A percentile compares a stretch with the other conserved stretches of the same genome.
Evolutionary conservation across 2,888 invertebrate genomes (phyloP).

Genomic region (Clitarchus hookeri): DNA sequence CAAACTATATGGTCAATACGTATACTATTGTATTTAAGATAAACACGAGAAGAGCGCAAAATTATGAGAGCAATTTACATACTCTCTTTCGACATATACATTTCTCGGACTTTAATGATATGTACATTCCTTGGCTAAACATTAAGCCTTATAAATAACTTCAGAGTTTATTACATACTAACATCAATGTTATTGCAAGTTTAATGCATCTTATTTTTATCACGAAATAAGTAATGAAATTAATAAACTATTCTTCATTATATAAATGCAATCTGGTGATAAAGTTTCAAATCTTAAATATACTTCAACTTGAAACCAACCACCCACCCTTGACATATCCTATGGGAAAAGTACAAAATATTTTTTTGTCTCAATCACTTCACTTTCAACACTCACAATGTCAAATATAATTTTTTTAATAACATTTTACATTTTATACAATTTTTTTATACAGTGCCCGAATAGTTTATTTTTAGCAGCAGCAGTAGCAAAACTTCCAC

Average conservation of each 20-base stretch:
- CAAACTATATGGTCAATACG: background rate
- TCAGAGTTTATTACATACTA: background rate
- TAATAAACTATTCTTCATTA: background rate
- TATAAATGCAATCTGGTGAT: slow-evolving; percentile 14
- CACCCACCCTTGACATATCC: slow-evolving; percentile 14
- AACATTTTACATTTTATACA: slow-evolving; percentile 26
- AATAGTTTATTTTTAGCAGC: slow-evolving; percentile 18
- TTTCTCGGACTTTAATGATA: slow-evolving; percentile 1
- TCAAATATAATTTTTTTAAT: slow-evolving; percentile 14
- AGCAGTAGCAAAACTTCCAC: slow-evolving; percentile 16
- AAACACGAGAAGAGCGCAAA: background rate
- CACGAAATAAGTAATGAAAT: background rate
- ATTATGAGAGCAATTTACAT: background rate
- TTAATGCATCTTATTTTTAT: background rate
- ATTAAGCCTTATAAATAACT: background rate
- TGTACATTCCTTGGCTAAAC: slow-evolving; percentile 14
- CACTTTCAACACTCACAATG: background rate
- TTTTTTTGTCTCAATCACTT: background rate
- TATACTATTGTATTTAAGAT: slow-evolving; percentile 6
- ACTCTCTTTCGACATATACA: background rate
- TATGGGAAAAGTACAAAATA: slow-evolving; percentile 8
- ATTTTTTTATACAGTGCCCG: slow-evolving; percentile 21
- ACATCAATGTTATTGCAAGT: background rate
- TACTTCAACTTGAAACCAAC: background rate
- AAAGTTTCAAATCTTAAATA: background rate